These are phyloP conservation scores for Isichthys henryi DNA, from an alignment of 2,113 vertebrate species.

Conservation along the genomic window DNA sequence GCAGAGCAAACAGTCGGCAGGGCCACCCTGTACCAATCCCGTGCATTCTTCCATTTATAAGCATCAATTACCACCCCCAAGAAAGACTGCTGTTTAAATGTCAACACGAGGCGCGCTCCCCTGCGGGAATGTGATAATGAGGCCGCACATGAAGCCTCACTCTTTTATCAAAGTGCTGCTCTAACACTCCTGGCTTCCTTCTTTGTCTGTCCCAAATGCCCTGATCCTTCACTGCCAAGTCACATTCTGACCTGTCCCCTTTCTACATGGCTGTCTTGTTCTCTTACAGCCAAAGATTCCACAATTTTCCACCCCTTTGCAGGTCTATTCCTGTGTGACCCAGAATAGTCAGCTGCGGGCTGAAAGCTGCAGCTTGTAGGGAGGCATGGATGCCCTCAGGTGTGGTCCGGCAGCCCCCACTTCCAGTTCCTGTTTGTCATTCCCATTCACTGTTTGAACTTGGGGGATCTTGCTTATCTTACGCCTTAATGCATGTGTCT, in stretches of 20 bases:
- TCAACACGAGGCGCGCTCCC: background rate
- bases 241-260: background rate
- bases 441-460: background rate
- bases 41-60: slow-evolving; percentile 11
- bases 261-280: background rate
- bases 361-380: background rate
- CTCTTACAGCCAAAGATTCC: background rate
- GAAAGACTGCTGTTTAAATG: slow-evolving; percentile 1
- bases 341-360: background rate
- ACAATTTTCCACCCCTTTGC: background rate
- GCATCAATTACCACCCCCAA: slow-evolving; percentile 10
- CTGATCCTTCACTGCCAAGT: background rate
- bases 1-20: background rate
- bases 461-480: background rate
- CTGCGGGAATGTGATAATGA: background rate
- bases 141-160: background rate
- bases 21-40: background rate
- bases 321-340: background rate
- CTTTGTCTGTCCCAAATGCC: background rate
- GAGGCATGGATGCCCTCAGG: background rate
- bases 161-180: background rate
- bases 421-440: background rate
- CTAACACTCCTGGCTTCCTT: background rate
- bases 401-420: background rate
- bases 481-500: background rate